Percentiles rank a stretch among this genome's conserved stretches.
Evolutionary conservation across 1,140 invertebrate species (phyloP).

Genomic region (Drosophila ercepeae): DNA sequence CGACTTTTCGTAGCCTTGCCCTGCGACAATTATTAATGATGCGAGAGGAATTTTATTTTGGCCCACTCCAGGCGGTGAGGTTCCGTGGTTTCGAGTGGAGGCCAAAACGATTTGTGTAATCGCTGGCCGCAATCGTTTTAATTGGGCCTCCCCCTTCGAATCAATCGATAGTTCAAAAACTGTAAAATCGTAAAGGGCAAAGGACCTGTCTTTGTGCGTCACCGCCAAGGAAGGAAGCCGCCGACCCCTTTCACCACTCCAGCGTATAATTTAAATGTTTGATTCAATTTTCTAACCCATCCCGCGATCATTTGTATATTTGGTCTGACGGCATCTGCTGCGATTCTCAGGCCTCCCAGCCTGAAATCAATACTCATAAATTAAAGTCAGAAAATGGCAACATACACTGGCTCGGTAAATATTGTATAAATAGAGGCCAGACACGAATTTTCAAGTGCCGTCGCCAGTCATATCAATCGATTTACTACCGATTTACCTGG

Average conservation of each 20-base stretch:
- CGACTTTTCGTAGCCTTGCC: conserved; percentile 25
- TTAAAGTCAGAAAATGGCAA: conserved; percentile 61
- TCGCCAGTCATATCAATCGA: conserved; percentile 42
- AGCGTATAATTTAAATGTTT: conserved; percentile 33
- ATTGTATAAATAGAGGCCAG: conserved; percentile 58
- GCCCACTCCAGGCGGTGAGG: conserved; percentile 26
- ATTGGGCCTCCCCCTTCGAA: conserved; percentile 59
- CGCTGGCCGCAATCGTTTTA: conserved; percentile 60
- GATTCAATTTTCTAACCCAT: conserved; percentile 35
- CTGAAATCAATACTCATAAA: conserved; percentile 72
- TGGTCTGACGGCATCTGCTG: conserved; percentile 52
- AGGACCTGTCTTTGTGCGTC: conserved; percentile 25
- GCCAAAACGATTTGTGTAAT: conserved; percentile 64
- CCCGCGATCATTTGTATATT: conserved; percentile 21
- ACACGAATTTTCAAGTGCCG: conserved; percentile 53
- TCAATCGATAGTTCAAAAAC: conserved; percentile 65
- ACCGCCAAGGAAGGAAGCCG: not conserved
- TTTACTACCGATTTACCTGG: conserved; percentile 12
- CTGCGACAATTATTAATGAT: conserved; percentile 75
- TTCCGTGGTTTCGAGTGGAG: not conserved
- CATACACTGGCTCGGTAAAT: conserved; percentile 44
- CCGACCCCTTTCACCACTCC: not conserved
- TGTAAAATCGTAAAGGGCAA: conserved; percentile 56
- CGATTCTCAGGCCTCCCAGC: conserved; percentile 42
- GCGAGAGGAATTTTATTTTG: conserved; percentile 40